Base-by-base conservation (phyloP, 2,113 vertebrate species). In the Callaeas wilsoni region DNA sequence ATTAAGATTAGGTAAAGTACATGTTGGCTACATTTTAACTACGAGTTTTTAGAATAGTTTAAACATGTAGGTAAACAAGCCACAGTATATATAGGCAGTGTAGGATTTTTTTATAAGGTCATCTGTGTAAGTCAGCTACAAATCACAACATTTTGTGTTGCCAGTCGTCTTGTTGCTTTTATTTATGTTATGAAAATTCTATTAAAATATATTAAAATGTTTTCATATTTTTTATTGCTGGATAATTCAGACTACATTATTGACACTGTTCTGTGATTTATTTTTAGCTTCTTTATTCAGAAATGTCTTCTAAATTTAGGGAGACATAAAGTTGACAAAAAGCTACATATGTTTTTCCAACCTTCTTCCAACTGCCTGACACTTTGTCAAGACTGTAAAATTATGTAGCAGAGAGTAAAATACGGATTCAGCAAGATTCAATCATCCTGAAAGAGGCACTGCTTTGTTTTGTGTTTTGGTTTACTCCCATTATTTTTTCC, bases 1-100 rank as follows among this genome's bases (percentile, higher is more conserved):
- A 91, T 95, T 96, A 96, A 97, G 95, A 94, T 96, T 97, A 93
- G 37, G 70, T 80, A 76, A 68, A 93, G 75, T 94, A 91, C 59
- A 65, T 75, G 50, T 52, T 88, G 71, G 75, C 39, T 67, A 70
- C 50, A 80, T 93, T 95, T 88, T 87, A 86, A 89, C 87, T 76
- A 9, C 11, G 46, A 74, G 68, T 73, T 89, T 81, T 89, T 95
- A 62, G 10, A 84, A 47, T 30, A 93, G 81, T 83, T 94, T 65
- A 93, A 91, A 83, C 52, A 32, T 86, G 75, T 84, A 88, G 84
- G 78, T 91, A 96, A 96, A 96, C 42, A 93, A 91, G 39, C 30
- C 59, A 26, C 50, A 67, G 67, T 67, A 53, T 76, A 93, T 80
- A 74, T 73, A 73, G 30, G 50, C 46, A 73, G n/a, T 53, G 50